Evolutionary conservation across 1,140 invertebrate genomes (phyloP), one percentile per base, ranked within the genome.

Genomic region (Wasmannia auropunctata): DNA sequence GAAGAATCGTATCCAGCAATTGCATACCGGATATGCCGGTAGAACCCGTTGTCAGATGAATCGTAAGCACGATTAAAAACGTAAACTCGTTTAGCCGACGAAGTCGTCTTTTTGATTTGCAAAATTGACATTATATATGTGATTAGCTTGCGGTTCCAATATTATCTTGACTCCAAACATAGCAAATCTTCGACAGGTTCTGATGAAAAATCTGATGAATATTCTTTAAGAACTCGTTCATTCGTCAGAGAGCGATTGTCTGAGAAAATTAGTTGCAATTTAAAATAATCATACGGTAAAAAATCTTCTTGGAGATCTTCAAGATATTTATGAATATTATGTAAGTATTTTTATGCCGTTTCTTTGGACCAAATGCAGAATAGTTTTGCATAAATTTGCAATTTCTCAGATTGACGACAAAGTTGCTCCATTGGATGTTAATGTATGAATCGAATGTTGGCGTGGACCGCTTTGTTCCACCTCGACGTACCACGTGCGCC

Each of bases 21-120:
- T 62, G 89, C 83, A 86, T 90, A 74, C 89, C 86, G 88, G 88
- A 88, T 87, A 69, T 65, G 67, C 43, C 37, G 58, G 40, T 46
- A 86, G 67, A 91, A 88, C 75, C 84, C 90, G 90, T 91, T 90
- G 90, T 76, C 74, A 80, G 90, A 91, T 76, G 76, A 89, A 69
- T 91, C 81, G 90, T 85, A 88, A 81, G 79, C 76, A 74, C 87
- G 87, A 85, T 89, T 84, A 90, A 91, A 91, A 91, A 90, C 79
- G 75, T 72, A 87, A 91, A 91, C 90, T 90, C 60, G 90, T 91
- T 91, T 89, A 87, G 69, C 65, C 37, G 76, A 69, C 51, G 63
- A 86, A 84, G 67, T 67, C 43, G 54, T 70, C 69, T 11, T 46
- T 67, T 75, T 34, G 51, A 74, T 88, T 85, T 54, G 74, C 46